phyloP scores from a whole-genome alignment of 2,888 invertebrate genomes.

The Isotomurus palustris region DNA sequence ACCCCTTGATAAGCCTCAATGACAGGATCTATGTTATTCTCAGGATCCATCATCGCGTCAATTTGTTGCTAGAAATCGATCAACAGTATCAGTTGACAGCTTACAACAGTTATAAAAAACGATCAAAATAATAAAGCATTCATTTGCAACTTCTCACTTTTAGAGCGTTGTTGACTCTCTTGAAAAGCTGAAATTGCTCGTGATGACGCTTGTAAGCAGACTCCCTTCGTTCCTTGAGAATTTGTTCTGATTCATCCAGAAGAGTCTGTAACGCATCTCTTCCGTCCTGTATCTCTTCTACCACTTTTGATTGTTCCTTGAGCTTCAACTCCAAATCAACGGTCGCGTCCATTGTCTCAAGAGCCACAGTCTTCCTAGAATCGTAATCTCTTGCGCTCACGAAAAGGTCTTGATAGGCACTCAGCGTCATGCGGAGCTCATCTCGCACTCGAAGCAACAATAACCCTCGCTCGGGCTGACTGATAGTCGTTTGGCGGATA shows the following conservation, averaged over 20 bases:
- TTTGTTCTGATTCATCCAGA: slow-evolving; percentile 19
- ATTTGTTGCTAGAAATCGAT: slow-evolving; percentile 17
- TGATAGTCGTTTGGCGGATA: slow-evolving; percentile 18
- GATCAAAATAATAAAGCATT: too few species aligned
- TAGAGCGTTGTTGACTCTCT: slow-evolving; percentile 53
- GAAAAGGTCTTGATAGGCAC: slow-evolving; percentile 24
- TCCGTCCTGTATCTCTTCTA: not conserved
- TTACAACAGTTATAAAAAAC: not conserved
- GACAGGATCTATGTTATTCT: slow-evolving; percentile 22
- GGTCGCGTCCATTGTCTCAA: slow-evolving; percentile 32
- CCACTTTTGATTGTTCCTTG: slow-evolving; percentile 49
- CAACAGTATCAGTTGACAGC: not conserved
- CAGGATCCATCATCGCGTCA: slow-evolving; percentile 25
- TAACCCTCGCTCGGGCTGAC: slow-evolving; percentile 21
- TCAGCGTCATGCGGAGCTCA: slow-evolving; percentile 22
- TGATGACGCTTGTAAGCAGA: slow-evolving; percentile 54
- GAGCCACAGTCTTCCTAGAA: slow-evolving; percentile 12
- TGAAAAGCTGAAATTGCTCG: slow-evolving; percentile 54
- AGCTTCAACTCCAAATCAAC: slow-evolving; percentile 51
- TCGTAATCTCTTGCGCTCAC: slow-evolving; percentile 21
- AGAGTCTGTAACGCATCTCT: slow-evolving; percentile 15
- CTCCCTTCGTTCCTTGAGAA: slow-evolving; percentile 52
- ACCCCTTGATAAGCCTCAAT: slow-evolving; percentile 14
- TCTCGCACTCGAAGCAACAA: slow-evolving; percentile 22
- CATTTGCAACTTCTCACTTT: slow-evolving; percentile 49